Conservation (phyloP, 2,113 vertebrate genomes). For the Lagopus leucura region DNA sequence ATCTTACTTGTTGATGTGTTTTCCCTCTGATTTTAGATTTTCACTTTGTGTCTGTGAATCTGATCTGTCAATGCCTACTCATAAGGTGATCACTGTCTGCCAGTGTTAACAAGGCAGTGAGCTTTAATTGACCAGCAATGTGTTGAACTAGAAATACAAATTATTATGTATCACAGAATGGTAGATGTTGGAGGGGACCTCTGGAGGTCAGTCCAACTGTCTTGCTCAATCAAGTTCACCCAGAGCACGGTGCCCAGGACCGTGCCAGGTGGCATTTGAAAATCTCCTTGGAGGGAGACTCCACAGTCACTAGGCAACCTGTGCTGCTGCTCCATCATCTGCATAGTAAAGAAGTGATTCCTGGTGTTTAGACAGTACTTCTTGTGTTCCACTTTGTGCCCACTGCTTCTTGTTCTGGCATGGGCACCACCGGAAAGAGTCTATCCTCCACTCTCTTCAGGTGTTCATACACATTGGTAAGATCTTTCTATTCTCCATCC, state of each 20-base stretch:
- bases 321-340: background rate
- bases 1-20: background rate
- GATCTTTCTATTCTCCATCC: background rate
- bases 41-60: background rate
- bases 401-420: background rate
- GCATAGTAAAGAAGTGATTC: background rate
- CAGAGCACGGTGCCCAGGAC: background rate
- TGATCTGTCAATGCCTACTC: background rate
- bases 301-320: background rate
- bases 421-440: background rate
- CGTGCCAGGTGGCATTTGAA: background rate
- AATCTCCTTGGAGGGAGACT: background rate
- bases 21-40: background rate
- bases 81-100: background rate
- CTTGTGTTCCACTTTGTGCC: background rate
- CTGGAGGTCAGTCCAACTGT: background rate
- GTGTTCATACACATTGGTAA: background rate
- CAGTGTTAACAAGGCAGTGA: background rate
- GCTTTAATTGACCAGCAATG: background rate
- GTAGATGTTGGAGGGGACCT: background rate
- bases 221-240: background rate
- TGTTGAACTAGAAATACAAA: background rate
- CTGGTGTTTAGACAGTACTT: background rate
- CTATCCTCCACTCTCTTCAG: background rate
- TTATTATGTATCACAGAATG: background rate